These are phyloP conservation scores for Mormoops blainvillei DNA, from an alignment of 2,113 vertebrate genomes.

Conservation along the genomic window DNA sequence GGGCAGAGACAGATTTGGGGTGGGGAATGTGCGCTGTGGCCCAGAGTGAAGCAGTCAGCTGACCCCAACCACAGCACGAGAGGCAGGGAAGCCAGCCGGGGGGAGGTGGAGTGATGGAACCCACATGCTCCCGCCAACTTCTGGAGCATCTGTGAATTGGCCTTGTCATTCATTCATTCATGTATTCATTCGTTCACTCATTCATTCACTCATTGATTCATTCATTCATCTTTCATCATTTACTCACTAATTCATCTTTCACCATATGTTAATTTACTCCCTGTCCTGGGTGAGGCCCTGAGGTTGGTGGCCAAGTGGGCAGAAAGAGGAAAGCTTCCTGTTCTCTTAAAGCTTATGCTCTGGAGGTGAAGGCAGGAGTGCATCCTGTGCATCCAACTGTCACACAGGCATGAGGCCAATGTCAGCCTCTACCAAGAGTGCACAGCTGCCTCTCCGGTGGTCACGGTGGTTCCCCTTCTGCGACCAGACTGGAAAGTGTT, in stretches of 20 bases:
- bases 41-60: not conserved
- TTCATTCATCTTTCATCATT: not conserved
- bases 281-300: not conserved
- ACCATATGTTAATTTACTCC: not conserved
- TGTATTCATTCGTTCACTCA: not conserved
- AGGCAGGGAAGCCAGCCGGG: not conserved
- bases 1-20: too few relatives aligned
- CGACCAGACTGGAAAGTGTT: not conserved
- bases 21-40: not conserved
- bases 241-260: not conserved
- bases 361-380: rapidly evolving
- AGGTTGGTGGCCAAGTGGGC: not conserved
- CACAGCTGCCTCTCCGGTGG: not conserved
- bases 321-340: not conserved
- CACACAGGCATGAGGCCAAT: rapidly evolving
- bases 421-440: not conserved
- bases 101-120: rapidly evolving
- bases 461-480: not conserved
- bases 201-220: not conserved
- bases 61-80: not conserved
- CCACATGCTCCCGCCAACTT: not conserved
- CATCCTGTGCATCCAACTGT: rapidly evolving
- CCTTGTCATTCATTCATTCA: not conserved
- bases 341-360: not conserved
- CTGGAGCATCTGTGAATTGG: not conserved